Evolutionary conservation across 2,888 invertebrate species (phyloP).

Genomic region (Scaptomyza cyrtandrae): DNA sequence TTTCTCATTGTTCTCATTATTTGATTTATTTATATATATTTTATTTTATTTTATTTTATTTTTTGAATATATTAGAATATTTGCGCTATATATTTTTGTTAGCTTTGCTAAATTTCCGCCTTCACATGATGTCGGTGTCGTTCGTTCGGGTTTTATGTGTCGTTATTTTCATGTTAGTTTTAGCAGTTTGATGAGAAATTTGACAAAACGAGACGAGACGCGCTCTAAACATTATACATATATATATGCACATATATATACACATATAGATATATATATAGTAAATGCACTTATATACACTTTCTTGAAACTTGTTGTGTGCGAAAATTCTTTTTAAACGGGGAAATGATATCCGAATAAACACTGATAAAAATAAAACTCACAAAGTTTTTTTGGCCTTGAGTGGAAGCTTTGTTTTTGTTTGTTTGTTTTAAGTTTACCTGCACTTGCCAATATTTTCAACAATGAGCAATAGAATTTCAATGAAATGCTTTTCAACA

Average conservation of each 20-base stretch:
- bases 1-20: not conserved
- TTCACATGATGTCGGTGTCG: constrained; percentile 22
- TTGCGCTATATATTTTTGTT: constrained; percentile 47
- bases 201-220: constrained; percentile 12
- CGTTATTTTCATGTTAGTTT: constrained; percentile 36
- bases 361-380: constrained; percentile 37
- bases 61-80: constrained; percentile 50
- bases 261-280: too few species aligned
- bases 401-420: constrained; percentile 4
- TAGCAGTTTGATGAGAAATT: constrained; percentile 37
- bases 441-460: constrained; percentile 13
- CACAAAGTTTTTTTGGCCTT: constrained; percentile 46
- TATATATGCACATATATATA: not conserved
- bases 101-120: constrained; percentile 58
- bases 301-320: constrained; percentile 38
- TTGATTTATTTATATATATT: constrained; percentile 30
- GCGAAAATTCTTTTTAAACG: constrained; percentile 37
- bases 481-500: not conserved
- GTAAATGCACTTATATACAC: too few species aligned
- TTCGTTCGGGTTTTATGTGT: constrained; percentile 13
- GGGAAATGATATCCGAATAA: constrained; percentile 31
- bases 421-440: constrained; percentile 14
- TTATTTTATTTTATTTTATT: too few species aligned
- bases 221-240: not conserved
- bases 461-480: constrained; percentile 12